Percentiles rank a stretch among this genome's conserved stretches.
Conservation (phyloP, 2,113 vertebrate species). For the Guaruba guarouba region DNA sequence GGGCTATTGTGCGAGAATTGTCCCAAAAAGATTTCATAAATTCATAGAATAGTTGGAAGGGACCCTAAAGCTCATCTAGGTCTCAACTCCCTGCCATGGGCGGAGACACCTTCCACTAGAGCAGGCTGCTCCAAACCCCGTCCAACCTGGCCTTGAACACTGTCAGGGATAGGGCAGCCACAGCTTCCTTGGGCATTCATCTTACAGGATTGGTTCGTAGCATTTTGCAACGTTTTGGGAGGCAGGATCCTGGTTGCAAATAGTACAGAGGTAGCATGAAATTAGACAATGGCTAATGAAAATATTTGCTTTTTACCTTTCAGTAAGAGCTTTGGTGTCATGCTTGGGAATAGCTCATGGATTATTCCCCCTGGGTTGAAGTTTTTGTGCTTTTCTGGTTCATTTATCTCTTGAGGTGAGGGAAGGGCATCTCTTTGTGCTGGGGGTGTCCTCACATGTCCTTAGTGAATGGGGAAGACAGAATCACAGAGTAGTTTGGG, state of each 20-base stretch:
- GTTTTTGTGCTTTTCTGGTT: background rate
- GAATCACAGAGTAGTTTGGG: background rate
- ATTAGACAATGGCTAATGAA: slow-evolving; percentile 42
- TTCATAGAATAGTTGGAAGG: background rate
- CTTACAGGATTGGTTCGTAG: background rate
- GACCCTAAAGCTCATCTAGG: background rate
- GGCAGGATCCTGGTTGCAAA: background rate
- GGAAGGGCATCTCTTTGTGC: background rate
- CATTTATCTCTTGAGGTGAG: background rate
- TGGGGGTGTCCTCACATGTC: background rate
- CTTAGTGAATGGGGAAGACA: background rate
- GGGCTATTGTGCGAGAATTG: background rate
- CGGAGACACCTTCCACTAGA: background rate
- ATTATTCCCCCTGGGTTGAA: background rate
- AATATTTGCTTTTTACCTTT: slow-evolving; percentile 45
- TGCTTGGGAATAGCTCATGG: background rate
- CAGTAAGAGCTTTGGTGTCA: background rate
- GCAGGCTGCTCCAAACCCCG: background rate
- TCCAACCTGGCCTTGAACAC: background rate
- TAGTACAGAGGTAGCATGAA: slow-evolving; percentile 31
- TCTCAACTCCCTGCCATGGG: background rate
- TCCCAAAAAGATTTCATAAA: background rate
- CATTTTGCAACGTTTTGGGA: background rate
- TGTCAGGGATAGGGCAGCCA: background rate
- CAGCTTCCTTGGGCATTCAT: background rate